These are phyloP conservation scores for Cottoperca gobio DNA, from an alignment of 2,797 vertebrate species.

Conservation along the genomic window DNA sequence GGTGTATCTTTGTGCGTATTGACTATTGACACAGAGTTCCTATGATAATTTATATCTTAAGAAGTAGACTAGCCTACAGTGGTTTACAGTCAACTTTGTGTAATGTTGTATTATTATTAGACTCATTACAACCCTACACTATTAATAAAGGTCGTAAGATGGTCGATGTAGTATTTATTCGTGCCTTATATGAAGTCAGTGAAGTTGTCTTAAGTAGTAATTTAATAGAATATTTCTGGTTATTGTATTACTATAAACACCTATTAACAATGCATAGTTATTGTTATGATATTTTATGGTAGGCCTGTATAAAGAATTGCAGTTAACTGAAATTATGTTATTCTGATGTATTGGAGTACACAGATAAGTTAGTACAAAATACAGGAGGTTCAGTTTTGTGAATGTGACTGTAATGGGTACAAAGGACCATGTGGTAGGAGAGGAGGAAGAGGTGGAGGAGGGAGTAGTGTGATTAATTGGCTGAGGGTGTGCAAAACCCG, in stretches of 20 bases:
- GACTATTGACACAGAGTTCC: too few relatives aligned
- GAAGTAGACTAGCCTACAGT: too few relatives aligned
- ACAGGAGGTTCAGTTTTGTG: conserved; percentile 5
- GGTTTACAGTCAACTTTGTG: not conserved
- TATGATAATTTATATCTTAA: not conserved
- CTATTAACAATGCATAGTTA: not conserved
- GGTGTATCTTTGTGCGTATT: not conserved
- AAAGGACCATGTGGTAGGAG: conserved; percentile 74
- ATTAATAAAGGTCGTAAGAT: not conserved
- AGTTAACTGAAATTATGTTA: not conserved
- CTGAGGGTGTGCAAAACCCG: conserved; percentile 24
- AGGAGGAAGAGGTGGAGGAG: conserved; percentile 40
- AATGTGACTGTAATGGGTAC: conserved; percentile 53
- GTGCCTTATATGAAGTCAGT: not conserved
- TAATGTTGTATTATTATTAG: not conserved
- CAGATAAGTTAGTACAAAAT: not conserved
- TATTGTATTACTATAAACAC: not conserved
- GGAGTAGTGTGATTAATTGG: conserved; percentile 62
- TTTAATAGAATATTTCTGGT: not conserved
- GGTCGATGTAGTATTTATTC: not conserved
- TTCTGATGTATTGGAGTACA: not conserved
- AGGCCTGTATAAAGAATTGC: not conserved
- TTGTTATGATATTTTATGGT: not conserved
- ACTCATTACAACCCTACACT: not conserved
- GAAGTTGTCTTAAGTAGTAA: not conserved